Percentiles rank a stretch among this genome's conserved stretches.
Evolutionary conservation across 2,113 vertebrate species (phyloP).

Genomic region (Cynocephalus volans): DNA sequence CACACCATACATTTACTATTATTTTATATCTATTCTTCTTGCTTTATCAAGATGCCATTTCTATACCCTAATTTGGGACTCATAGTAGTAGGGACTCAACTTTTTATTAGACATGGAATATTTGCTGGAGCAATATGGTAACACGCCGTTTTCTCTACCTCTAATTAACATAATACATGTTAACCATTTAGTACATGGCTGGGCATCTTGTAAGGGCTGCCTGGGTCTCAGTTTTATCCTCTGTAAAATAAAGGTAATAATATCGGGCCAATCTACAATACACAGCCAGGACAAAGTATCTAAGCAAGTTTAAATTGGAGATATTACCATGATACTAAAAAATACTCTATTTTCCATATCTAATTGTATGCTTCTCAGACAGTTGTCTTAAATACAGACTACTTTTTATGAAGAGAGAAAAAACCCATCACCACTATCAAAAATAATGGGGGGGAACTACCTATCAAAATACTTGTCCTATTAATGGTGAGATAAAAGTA

Average conservation of each 20-base stretch:
- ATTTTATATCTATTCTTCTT: not conserved
- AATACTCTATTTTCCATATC: constrained; percentile 1
- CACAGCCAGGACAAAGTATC: not conserved
- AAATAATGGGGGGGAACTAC: not conserved
- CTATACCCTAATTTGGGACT: constrained; percentile 10
- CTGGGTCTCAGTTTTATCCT: not conserved
- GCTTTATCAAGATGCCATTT: not conserved
- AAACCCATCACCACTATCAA: constrained; percentile 39
- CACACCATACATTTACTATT: not conserved
- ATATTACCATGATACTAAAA: not conserved
- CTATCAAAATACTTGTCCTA: constrained; percentile 22
- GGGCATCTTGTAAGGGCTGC: not conserved
- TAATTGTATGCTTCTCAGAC: constrained; percentile 34
- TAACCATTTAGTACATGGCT: not conserved
- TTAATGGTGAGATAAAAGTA: not conserved
- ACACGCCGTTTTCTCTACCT: not conserved
- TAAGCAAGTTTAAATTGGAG: not conserved
- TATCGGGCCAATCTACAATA: not conserved
- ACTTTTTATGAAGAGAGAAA: constrained; percentile 45
- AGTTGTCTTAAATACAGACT: constrained; percentile 20
- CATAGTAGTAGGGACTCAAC: not conserved
- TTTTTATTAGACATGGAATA: constrained; percentile 31
- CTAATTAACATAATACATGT: not conserved
- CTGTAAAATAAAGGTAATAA: constrained; percentile 46
- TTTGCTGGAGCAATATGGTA: not conserved